Evolutionary conservation across 1,140 invertebrate species (phyloP).

Genomic region (Teleopsis dalmanni): DNA sequence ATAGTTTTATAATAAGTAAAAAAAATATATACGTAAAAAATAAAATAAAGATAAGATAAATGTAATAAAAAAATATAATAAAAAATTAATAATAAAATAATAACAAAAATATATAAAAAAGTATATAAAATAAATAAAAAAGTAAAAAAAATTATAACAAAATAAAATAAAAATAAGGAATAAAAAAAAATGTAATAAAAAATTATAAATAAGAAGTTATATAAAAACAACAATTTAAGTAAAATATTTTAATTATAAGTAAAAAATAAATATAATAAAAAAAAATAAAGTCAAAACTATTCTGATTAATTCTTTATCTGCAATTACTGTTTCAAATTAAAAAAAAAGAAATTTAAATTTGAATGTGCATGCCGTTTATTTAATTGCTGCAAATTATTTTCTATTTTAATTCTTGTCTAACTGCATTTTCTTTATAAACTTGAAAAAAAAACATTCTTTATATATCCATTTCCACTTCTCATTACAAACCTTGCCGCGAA

Average conservation of each 20-base stretch:
- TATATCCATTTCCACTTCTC: no score
- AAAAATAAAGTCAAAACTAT: no score
- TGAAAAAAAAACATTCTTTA: no score
- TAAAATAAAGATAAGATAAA: neutral
- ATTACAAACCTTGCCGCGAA: no score
- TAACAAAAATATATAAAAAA: neutral
- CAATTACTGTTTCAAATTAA: no score
- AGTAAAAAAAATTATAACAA: neutral
- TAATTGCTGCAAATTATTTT: no score
- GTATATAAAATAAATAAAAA: neutral
- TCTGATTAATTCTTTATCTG: no score
- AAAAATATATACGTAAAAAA: neutral
- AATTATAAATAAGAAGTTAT: neutral
- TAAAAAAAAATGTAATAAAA: neutral
- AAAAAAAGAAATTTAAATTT: no score
- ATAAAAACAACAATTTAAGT: neutral
- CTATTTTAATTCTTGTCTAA: no score
- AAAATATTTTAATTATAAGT: neutral
- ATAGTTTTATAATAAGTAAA: neutral
- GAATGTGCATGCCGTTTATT: no score
- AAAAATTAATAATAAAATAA: neutral
- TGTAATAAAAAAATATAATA: neutral
- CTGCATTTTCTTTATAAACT: no score
- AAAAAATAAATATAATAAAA: neutral
- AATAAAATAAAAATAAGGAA: neutral